Conservation (phyloP, 1,140 invertebrate genomes). For the Choristoneura fumiferana region DNA sequence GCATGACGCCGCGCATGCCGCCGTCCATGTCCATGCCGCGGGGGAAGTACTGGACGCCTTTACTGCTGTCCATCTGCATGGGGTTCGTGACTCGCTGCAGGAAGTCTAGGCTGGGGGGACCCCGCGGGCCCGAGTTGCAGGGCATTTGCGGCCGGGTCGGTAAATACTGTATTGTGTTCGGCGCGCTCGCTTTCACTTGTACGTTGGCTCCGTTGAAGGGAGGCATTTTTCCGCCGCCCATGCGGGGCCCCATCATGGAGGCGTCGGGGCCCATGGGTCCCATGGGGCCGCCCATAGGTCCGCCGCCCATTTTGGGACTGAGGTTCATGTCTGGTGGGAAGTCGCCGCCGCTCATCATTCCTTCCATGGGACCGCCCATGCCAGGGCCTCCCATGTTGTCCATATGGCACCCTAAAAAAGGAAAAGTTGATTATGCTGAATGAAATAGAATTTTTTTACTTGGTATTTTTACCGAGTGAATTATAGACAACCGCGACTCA, state of each 20-base stretch:
- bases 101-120: slow-evolving; percentile 95
- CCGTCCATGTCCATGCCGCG: slow-evolving; percentile 76
- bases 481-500: too few relatives aligned
- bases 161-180: slow-evolving; percentile 98
- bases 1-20: slow-evolving; percentile 77
- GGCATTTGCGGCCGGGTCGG: slow-evolving; percentile 91
- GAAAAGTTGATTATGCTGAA: not conserved
- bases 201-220: slow-evolving; percentile 91
- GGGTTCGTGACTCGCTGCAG: slow-evolving; percentile 92
- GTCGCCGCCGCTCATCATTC: slow-evolving; percentile 72
- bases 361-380: slow-evolving; percentile 73
- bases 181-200: slow-evolving; percentile 96
- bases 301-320: slow-evolving; percentile 79
- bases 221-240: slow-evolving; percentile 80
- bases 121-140: slow-evolving; percentile 81
- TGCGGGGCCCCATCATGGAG: slow-evolving; percentile 74
- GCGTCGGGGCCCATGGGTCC: slow-evolving; percentile 71
- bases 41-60: slow-evolving; percentile 88
- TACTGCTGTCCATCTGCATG: slow-evolving; percentile 83
- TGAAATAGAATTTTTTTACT: too few relatives aligned
- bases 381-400: slow-evolving; percentile 75
- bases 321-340: slow-evolving; percentile 80
- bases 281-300: slow-evolving; percentile 76
- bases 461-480: too few relatives aligned
- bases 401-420: slow-evolving; percentile 75